Evolutionary conservation across 1,140 invertebrate genomes (phyloP), one percentile per base, ranked within the genome.

Genomic region (Drosophila sulfurigaster): DNA sequence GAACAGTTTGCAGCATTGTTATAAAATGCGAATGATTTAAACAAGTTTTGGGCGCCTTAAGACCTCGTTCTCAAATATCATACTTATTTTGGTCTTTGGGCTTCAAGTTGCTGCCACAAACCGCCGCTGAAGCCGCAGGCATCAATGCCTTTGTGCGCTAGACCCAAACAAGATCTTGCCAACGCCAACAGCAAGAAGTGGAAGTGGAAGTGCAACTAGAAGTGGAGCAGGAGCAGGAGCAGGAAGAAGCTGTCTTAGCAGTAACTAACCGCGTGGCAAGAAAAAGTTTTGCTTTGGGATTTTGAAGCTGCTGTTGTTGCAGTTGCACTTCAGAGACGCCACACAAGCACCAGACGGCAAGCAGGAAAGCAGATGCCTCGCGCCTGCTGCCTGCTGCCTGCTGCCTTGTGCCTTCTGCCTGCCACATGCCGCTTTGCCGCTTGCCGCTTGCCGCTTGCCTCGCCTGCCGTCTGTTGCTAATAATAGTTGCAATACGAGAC

Each of bases 261-360:
- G 74, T 65, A 72, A 79, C 82, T 78, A 88, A 87, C 83, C 73
- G 83, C 73, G 70, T 78, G 70, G 80, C 74, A 82, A 75, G 83
- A 88, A 88, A 87, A 87, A 88, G 65, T 87, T 87, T 88, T 87
- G 80, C 87, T 87, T 86, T 80, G 78, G 83, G 80, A 78, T 67
- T 88, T 80, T 32, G 59, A 79, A 78, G 82, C 82, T 62, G 45
- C 49, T 66, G 57, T 57, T 79, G 62, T 56, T 76, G 73, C 82
- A 82, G 68, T 75, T 88, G 83, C 83, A 87, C 83, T 87, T 87
- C 74, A 81, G 83, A 88, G 83, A 78, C 83, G 83, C 77, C 83
- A 74, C 82, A 78, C 83, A 80, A 88, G 80, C 80, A 78, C 79
- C 79, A 69, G 78, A 68, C 67, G 72, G 67, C 63, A 76, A 43